Conservation (phyloP, 2,113 vertebrate genomes). For the Pseudopodoces humilis region DNA sequence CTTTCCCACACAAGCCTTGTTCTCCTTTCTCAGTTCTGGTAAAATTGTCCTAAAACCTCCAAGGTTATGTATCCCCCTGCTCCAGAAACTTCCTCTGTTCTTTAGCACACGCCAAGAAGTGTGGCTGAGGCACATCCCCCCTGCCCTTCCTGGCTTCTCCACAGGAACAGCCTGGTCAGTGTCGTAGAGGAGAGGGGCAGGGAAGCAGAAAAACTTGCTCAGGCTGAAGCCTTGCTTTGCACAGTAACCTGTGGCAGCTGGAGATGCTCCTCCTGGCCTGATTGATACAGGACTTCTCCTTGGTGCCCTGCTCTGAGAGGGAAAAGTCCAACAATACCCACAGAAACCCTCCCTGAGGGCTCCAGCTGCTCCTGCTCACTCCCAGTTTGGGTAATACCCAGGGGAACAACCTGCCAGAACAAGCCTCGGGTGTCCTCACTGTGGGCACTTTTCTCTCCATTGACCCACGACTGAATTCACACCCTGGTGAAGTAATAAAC, state of each 20-base stretch:
- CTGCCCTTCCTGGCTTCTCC: not conserved
- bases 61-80: not conserved
- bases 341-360: not conserved
- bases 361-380: not conserved
- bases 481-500: not conserved
- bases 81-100: not conserved
- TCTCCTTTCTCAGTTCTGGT: conserved; percentile 33
- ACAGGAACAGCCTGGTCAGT: not conserved
- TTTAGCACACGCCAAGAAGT: not conserved
- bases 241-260: not conserved
- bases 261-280: not conserved
- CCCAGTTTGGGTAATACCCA: not conserved
- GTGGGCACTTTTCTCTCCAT: not conserved
- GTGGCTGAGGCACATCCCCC: not conserved
- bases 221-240: not conserved
- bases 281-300: not conserved
- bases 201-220: not conserved
- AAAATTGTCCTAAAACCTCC: not conserved
- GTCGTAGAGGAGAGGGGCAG: not conserved
- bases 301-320: not conserved
- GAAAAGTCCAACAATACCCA: not conserved
- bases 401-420: not conserved
- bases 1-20: conserved; percentile 21
- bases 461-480: not conserved
- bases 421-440: not conserved